These are phyloP conservation scores for Myotis pilosus DNA, from an alignment of 2,797 vertebrate genomes.

Conservation along the genomic window DNA sequence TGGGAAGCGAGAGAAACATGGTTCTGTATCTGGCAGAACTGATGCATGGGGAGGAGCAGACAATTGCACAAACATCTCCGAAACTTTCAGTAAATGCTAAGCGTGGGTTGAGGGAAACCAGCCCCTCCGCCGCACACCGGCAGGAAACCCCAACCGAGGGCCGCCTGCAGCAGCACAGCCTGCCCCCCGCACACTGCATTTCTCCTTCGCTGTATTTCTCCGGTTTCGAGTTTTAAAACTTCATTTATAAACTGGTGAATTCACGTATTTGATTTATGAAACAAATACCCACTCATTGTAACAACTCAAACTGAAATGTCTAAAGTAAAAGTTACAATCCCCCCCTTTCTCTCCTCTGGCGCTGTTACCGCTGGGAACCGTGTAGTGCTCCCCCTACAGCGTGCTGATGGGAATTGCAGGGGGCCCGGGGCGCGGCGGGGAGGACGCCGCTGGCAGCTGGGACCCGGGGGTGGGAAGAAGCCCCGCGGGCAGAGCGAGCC, in stretches of 20 bases:
- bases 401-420: too few relatives aligned
- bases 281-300: background rate
- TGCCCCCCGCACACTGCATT: fast-evolving
- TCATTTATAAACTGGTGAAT: background rate
- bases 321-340: background rate
- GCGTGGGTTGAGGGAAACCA: background rate
- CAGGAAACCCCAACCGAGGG: background rate
- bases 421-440: too few relatives aligned
- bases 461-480: background rate
- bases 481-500: background rate
- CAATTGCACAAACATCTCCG: background rate
- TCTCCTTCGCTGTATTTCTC: background rate
- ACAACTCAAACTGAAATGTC: background rate
- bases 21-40: background rate
- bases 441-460: background rate
- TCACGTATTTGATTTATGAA: background rate
- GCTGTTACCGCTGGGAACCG: background rate
- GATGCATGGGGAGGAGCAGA: background rate
- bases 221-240: background rate
- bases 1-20: background rate
- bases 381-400: too few relatives aligned
- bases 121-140: background rate
- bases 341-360: background rate
- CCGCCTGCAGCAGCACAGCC: too few relatives aligned
- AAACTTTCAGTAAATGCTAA: background rate